Base-by-base conservation (phyloP, 2,797 vertebrate species). In the Lithobates pipiens region DNA sequence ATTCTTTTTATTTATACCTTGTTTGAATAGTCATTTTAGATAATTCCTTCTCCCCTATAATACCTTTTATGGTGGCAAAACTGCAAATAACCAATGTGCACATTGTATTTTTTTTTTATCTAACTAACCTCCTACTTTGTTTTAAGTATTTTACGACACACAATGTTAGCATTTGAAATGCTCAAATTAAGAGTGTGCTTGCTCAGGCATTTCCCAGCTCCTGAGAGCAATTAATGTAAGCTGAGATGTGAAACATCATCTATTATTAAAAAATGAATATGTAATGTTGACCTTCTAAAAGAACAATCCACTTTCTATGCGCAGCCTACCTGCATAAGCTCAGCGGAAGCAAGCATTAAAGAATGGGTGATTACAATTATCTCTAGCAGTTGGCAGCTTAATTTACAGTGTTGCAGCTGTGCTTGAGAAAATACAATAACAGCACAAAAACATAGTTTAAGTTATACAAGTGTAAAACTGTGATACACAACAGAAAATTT, bases 181-280 rank as follows among this genome's bases (percentile, higher is more conserved):
- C 91, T 89, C 82, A 91, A 91, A 90, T 94, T 92, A 91, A 92
- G 92, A 93, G 90, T 76, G 89, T 90, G 87, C 89, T 92, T 90
- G 86, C 89, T 13, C 79, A 92, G 89, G 83, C 91, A 88, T 80
- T 92, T 91, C 81, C 89, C 80, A 92, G 88, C 92, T 93, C 91
- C 92, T 93, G 93, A 94, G 91, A 94, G 90, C 91, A 93, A 95
- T 94, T 94, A 93, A 93, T 91, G 87, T 91, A 91, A 90, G 90
- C 89, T 89, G 91, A 93, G 90, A 91, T 88, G 92, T 91, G 92
- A 94, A 93, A 90, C 89, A 89, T 91, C 82, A 93, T 94, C 86
- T 93, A 93, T 95, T 93, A 95, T 94, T 94, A 91, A 95, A 94
- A 94, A 89, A 92, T 94, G 89, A 93, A 93, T 93, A 93, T 90